phyloP scores from a whole-genome alignment of 1,140 invertebrate genomes.

The Scylla paramamosain region DNA sequence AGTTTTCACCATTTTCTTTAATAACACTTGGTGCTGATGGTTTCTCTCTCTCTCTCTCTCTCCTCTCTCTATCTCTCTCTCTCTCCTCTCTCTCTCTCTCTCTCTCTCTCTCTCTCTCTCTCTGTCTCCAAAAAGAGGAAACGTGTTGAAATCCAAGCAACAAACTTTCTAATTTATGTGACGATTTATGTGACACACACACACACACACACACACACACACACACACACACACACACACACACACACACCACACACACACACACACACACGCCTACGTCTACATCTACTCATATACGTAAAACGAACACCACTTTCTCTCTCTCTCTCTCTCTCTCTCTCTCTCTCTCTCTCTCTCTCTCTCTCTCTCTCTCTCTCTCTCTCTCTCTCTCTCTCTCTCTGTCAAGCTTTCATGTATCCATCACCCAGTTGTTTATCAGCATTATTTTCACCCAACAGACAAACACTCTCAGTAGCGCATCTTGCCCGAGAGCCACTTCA shows the following conservation, averaged over 20 bases:
- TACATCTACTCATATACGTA: not conserved
- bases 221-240: not conserved
- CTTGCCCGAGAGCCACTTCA: not conserved
- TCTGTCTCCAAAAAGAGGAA: not conserved
- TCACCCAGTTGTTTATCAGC: not conserved
- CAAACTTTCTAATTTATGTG: slow-evolving; percentile 24
- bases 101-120: slow-evolving; percentile 20
- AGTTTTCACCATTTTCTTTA: too few relatives aligned
- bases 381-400: not conserved
- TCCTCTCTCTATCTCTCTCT: not conserved
- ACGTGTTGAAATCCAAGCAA: not conserved
- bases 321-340: slow-evolving; percentile 21
- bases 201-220: not conserved
- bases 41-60: slow-evolving; percentile 2
- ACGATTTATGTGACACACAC: not conserved
- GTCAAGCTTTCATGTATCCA: not conserved
- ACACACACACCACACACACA: not conserved
- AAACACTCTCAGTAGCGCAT: not conserved
- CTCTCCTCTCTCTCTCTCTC: slow-evolving; percentile 9
- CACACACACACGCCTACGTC: not conserved
- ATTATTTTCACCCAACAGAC: not conserved
- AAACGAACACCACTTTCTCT: not conserved
- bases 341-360: not conserved
- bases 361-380: not conserved
- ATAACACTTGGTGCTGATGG: too few relatives aligned